Evolutionary conservation across 2,113 vertebrate species (phyloP).

Genomic region (Charina bottae): DNA sequence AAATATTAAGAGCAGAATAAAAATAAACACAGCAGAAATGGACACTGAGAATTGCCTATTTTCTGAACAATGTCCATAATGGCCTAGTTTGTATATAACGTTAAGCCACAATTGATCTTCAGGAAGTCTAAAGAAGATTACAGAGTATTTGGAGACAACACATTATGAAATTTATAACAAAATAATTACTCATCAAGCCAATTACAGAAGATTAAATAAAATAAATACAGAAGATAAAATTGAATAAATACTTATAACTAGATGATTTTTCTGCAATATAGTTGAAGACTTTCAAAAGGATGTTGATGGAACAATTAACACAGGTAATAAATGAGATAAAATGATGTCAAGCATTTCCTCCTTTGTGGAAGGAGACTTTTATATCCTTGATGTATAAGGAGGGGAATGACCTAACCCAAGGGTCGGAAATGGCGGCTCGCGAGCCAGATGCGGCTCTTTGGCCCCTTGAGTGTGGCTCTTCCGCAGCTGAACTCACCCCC

Average conservation of each 20-base stretch:
- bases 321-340: neutral
- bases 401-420: neutral
- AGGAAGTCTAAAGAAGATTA: neutral
- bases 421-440: too few species aligned
- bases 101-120: neutral
- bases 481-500: too few species aligned
- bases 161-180: neutral
- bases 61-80: neutral
- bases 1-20: neutral
- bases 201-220: neutral
- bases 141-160: neutral
- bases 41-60: neutral
- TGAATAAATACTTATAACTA: neutral
- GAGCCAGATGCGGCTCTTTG: too few species aligned
- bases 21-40: neutral
- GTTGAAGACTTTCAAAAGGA: neutral
- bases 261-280: neutral
- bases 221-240: neutral
- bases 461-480: too few species aligned
- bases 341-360: neutral
- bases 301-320: neutral
- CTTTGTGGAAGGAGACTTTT: neutral
- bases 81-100: neutral
- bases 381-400: neutral
- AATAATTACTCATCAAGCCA: neutral